phyloP scores from a whole-genome alignment of 2,113 vertebrate species.

The Cnemophilus loriae region DNA sequence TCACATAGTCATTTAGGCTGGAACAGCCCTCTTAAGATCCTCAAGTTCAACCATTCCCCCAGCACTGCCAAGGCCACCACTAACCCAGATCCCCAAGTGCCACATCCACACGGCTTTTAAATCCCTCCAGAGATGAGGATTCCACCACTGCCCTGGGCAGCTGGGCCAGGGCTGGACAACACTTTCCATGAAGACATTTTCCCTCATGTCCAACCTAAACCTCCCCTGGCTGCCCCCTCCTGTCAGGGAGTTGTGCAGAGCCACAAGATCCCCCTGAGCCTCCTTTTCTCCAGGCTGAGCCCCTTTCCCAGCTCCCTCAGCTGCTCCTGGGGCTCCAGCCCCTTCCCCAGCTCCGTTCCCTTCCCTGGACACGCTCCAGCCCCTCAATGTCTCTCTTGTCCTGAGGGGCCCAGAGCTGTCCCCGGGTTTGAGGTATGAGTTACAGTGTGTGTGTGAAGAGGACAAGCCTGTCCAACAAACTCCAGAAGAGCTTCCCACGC shows the following conservation, averaged over 20 bases:
- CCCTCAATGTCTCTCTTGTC: fast-evolving
- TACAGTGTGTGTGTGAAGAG: neutral
- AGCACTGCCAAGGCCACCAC: neutral
- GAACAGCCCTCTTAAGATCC: neutral
- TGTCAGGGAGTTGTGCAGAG: neutral
- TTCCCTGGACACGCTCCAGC: neutral
- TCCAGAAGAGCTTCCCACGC: neutral
- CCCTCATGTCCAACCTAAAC: neutral
- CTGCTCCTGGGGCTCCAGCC: neutral
- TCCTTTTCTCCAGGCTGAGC: neutral
- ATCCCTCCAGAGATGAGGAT: fast-evolving
- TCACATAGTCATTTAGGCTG: neutral
- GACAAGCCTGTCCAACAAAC: neutral
- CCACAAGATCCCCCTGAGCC: neutral
- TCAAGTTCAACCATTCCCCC: neutral
- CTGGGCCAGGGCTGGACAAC: neutral
- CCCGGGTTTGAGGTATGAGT: fast-evolving
- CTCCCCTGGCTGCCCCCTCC: neutral
- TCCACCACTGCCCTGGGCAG: neutral
- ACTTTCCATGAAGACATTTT: fast-evolving
- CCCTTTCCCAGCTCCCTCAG: neutral
- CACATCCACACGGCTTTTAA: fast-evolving
- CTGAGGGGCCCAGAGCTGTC: neutral
- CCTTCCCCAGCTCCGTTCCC: neutral
- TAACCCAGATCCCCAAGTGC: fast-evolving